Conservation (phyloP, 2,113 vertebrate species). For the Acanthisitta chloris region DNA sequence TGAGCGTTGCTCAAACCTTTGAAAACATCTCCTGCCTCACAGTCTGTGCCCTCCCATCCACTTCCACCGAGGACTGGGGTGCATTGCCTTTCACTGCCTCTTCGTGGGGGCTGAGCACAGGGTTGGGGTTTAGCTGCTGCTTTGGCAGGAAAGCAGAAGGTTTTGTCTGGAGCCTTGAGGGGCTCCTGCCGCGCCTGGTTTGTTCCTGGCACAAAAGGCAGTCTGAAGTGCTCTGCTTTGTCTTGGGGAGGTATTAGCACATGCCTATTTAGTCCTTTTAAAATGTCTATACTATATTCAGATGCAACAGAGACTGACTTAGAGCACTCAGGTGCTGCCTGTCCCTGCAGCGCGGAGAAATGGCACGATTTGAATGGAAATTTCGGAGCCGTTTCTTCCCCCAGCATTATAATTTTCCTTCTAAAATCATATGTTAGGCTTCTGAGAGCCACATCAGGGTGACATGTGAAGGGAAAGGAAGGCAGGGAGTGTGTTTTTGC, state of each 20-base stretch:
- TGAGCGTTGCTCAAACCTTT: not conserved
- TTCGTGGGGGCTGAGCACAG: rapidly evolving
- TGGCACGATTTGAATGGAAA: not conserved
- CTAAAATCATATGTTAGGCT: slow-evolving; percentile 5
- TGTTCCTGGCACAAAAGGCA: not conserved
- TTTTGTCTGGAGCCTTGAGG: not conserved
- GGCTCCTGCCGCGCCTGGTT: not conserved
- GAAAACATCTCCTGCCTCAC: not conserved
- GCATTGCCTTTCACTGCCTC: not conserved
- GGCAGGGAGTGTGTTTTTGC: not conserved
- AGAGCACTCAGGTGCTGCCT: not conserved
- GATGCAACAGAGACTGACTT: not conserved
- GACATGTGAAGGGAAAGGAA: slow-evolving; percentile 14
- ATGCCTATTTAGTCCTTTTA: not conserved
- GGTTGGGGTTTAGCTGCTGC: not conserved
- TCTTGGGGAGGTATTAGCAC: not conserved
- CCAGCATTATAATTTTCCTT: slow-evolving; percentile 38
- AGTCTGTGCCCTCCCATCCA: not conserved
- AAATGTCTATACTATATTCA: not conserved
- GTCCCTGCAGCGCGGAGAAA: not conserved
- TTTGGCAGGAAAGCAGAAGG: not conserved
- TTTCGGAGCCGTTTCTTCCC: not conserved
- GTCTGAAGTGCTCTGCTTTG: slow-evolving; percentile 7
- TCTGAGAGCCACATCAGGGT: slow-evolving; percentile 25
- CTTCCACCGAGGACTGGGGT: not conserved